Percentiles rank a stretch among this genome's conserved stretches.
Conservation (phyloP, 2,113 vertebrate species). For the Sceloporus tristichus region DNA sequence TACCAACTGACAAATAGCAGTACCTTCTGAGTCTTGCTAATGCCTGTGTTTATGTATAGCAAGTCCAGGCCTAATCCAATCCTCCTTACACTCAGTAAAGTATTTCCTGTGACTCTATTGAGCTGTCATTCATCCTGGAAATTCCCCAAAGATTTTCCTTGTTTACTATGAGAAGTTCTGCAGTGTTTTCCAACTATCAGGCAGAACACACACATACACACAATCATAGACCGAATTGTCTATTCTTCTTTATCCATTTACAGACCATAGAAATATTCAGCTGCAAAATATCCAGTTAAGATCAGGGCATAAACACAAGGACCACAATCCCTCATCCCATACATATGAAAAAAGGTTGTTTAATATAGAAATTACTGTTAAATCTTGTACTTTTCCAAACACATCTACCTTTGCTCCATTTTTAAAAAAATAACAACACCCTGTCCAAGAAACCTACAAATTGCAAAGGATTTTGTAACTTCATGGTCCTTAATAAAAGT, state of each 20-base stretch:
- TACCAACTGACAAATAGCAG: conserved; percentile 35
- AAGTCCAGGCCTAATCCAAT: neutral
- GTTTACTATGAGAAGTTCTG: neutral
- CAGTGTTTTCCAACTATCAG: neutral
- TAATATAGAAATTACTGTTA: too few species aligned
- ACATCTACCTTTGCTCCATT: too few species aligned
- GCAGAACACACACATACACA: neutral
- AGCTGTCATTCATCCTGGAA: neutral
- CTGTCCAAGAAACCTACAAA: too few species aligned
- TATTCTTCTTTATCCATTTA: neutral
- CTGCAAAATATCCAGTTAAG: neutral
- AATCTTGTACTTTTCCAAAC: too few species aligned
- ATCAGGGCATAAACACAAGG: too few species aligned
- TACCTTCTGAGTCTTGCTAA: fast-evolving
- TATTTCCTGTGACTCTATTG: conserved; percentile 16
- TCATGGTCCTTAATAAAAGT: too few species aligned
- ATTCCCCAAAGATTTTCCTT: neutral
- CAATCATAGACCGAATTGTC: too few species aligned
- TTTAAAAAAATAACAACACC: too few species aligned
- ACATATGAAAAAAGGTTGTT: too few species aligned
- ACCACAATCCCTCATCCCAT: too few species aligned
- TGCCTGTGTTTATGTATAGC: neutral
- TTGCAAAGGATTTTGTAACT: too few species aligned
- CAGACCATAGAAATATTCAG: neutral
- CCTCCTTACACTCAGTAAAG: neutral